Percentiles rank a stretch among this genome's conserved stretches.
Evolutionary conservation across 2,888 invertebrate genomes (phyloP).

Genomic region (Cheilosia scutellata): DNA sequence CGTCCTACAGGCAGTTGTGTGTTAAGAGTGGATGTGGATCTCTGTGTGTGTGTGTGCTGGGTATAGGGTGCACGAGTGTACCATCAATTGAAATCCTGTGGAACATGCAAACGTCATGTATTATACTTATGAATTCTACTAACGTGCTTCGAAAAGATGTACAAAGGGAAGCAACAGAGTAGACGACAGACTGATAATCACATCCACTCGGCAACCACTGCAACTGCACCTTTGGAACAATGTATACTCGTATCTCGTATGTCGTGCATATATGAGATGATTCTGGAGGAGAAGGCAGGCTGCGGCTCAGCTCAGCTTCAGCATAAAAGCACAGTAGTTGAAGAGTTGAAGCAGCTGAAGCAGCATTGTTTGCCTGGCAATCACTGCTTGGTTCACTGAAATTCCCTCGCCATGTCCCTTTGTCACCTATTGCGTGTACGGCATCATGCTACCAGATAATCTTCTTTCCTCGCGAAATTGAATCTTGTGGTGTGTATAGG

Average conservation of each 20-base stretch:
- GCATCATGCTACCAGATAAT: slow-evolving; percentile 18
- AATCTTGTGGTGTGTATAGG: slow-evolving; percentile 22
- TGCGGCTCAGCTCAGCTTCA: not conserved
- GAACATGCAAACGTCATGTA: slow-evolving; percentile 27
- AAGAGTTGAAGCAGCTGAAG: slow-evolving; percentile 9
- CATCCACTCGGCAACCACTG: slow-evolving; percentile 17
- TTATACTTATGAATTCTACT: slow-evolving; percentile 26
- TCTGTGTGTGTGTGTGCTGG: not conserved
- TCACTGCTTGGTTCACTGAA: slow-evolving; percentile 17
- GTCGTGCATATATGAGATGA: not conserved
- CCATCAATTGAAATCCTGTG: slow-evolving; percentile 21
- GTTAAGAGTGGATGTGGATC: too few relatives aligned
- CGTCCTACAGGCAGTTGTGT: not conserved
- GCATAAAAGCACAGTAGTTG: slow-evolving; percentile 22
- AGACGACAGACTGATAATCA: slow-evolving; percentile 32
- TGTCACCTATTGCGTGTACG: slow-evolving; percentile 28
- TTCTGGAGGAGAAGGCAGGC: not conserved
- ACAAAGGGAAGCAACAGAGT: slow-evolving; percentile 38
- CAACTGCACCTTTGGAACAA: slow-evolving; percentile 38
- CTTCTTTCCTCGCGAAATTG: slow-evolving; percentile 16
- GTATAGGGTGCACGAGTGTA: not conserved
- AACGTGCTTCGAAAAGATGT: slow-evolving; percentile 15
- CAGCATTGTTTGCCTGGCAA: slow-evolving; percentile 29
- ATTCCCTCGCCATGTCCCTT: slow-evolving; percentile 8
- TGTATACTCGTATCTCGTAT: not conserved